Base-by-base conservation (phyloP, 2,888 invertebrate species). In the Himalopsyche kuldschensis region DNA sequence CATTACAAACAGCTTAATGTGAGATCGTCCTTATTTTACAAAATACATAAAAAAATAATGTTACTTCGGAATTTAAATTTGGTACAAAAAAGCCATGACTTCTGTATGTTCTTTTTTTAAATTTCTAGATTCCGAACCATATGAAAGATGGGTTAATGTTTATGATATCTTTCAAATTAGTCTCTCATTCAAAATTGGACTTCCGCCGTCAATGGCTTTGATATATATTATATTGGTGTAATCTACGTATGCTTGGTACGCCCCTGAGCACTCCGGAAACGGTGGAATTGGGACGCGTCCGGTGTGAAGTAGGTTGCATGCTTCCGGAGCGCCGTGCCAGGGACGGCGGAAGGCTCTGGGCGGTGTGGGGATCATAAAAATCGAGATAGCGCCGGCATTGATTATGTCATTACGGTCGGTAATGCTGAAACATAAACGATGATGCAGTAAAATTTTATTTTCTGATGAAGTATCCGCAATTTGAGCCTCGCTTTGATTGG, bases 281-380 rank as follows among this genome's bases (percentile, higher is more conserved):
- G 27, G 75, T 69, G 75, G 75, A 80, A 80, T 80, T 75, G 80
- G 46, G 75, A 75, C 24, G 75, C 75, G 30, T 80, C 80, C 80
- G 80, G 80, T 75, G 75, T 47, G 75, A 80, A 80, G 80, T 80
- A 46, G 80, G 80, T 47, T 46, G 32, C 46, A 48, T 46, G n/a
- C 69, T 69, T 69, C 69, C 69, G 69, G 69, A 24, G 24, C 69
- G 69, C 69, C 69, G 69, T 69, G 69, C 69, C 69, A 69, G 69
- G 69, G 69, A 69, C 69, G 69, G 69, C 69, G 69, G 24, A 69
- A 69, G 69, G 69, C 27, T 69, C 27, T 8, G 1, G 30, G 69
- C 69, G 27, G 69, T 69, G 69, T 69, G 69, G 69, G 20, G 27
- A 27, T 27, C 20, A 27, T 69, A 69, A 69, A 69, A 69, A 69